Base-by-base conservation (phyloP, 2,797 vertebrate genomes). In the Gallinago stenura region DNA sequence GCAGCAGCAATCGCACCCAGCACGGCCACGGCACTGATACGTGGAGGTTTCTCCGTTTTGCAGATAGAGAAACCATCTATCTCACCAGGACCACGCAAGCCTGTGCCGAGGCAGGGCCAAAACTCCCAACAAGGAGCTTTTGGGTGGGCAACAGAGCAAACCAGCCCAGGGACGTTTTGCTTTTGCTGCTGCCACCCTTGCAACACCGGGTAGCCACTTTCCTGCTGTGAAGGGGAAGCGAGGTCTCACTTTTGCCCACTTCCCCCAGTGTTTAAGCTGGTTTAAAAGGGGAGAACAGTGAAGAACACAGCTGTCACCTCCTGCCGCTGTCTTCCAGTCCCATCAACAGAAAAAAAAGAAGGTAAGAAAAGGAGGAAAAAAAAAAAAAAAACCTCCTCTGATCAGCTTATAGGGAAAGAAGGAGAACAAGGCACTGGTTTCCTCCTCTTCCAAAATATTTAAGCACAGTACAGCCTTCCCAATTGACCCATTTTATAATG, bases 131-230 rank as follows among this genome's bases (percentile, higher is more conserved):
- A 16, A 10, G 45, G 12, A 79, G 53, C 30, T 56, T 15, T 45
- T 1, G 0, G 45, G 21, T 3, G 1, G 54, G 18, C 1, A 1
- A 75, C 1, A 26, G 31, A 46, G 35, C 1, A 0, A 85, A 80
- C 7, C 28, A 77, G 48, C 30, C n/a, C 1, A 0, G 10, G 20
- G 28, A 62, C 41, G 16, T 80, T 70, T 39, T 30, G 61, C n/a
- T 76, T 92, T 61, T 57, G 46, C 46, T 48, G 46, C 22, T 77
- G 33, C 64, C 57, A 4, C 66, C 48, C 50, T 66, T 39, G 65
- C 69, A 68, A n/a, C 41, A 68, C 4, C 0, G 12, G 60, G 28
- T 11, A 66, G 10, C 31, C 0, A 2, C 41, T 71, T 81, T 80
- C 76, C 82, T 86, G 64, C 70, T 41, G 57, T 7, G 1, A 15